These are phyloP conservation scores for Galerucella nymphaeae DNA, from an alignment of 2,888 invertebrate species.

Conservation along the genomic window DNA sequence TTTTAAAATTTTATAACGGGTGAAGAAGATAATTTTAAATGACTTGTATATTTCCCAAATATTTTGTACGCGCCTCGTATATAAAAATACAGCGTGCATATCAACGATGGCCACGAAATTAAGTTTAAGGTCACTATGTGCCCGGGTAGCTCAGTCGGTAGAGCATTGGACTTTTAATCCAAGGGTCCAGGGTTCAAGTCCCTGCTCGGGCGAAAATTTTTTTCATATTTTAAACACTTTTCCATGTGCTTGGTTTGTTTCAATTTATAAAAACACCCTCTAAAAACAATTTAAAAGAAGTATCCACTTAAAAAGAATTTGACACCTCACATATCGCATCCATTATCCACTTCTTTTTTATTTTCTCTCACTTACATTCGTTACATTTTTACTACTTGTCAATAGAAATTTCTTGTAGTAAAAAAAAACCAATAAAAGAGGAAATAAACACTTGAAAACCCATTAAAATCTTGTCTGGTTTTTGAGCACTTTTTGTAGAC, in stretches of 20 bases:
- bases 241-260: neutral
- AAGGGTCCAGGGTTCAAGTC: slow-evolving; percentile 76
- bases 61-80: neutral
- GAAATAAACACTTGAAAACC: slow-evolving; percentile 24
- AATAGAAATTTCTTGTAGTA: slow-evolving; percentile 17
- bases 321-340: neutral
- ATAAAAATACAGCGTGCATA: neutral
- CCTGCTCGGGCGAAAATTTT: slow-evolving; percentile 36
- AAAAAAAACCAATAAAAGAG: slow-evolving; percentile 21
- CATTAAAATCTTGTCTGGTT: slow-evolving; percentile 19
- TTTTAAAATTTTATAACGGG: no score
- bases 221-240: neutral
- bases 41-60: no score
- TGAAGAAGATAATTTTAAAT: no score
- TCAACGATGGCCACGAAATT: neutral
- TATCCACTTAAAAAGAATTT: neutral
- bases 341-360: neutral
- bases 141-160: slow-evolving; percentile 82
- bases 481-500: neutral
- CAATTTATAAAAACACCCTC: neutral
- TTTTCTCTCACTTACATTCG: slow-evolving; percentile 2
- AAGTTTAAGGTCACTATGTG: slow-evolving; percentile 48
- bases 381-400: slow-evolving; percentile 19
- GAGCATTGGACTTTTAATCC: slow-evolving; percentile 83
- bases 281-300: neutral